Percentiles rank a stretch among this genome's conserved stretches.
phyloP scores from a whole-genome alignment of 2,797 vertebrate genomes.

The Novumbra hubbsi region DNA sequence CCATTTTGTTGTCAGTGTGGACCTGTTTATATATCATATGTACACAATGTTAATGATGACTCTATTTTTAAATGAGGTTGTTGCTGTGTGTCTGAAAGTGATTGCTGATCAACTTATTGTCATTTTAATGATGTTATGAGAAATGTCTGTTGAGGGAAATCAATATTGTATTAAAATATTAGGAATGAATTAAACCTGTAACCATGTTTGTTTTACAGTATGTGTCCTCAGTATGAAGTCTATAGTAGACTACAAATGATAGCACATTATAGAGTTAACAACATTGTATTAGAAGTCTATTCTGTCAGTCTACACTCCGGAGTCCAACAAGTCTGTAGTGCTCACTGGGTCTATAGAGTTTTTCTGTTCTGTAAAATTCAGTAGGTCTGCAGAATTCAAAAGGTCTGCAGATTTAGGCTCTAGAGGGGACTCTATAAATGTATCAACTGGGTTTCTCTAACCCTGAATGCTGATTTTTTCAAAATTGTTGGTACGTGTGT shows the following conservation, averaged over 20 bases:
- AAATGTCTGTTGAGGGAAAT: conserved; percentile 25
- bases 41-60: conserved; percentile 42
- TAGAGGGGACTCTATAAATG: not conserved
- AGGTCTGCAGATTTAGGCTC: no score
- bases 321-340: not conserved
- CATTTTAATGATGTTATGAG: conserved; percentile 21
- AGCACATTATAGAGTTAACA: no score
- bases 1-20: conserved; percentile 31
- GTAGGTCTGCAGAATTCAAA: no score
- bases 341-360: not conserved
- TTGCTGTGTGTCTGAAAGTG: conserved; percentile 38
- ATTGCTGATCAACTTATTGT: conserved; percentile 39
- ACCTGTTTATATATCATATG: conserved; percentile 58
- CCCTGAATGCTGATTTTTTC: not conserved
- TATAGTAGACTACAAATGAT: not conserved
- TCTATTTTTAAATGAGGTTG: conserved; percentile 56
- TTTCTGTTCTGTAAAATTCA: not conserved
- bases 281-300: not conserved
- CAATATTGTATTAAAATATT: conserved; percentile 54
- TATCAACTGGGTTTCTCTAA: not conserved
- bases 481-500: no score
- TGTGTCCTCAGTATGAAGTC: rapidly evolving
- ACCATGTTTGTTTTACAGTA: not conserved
- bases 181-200: not conserved
- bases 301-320: no score